These are phyloP conservation scores for Leptodactylus fallax DNA, from an alignment of 2,797 vertebrate genomes.

Conservation along the genomic window DNA sequence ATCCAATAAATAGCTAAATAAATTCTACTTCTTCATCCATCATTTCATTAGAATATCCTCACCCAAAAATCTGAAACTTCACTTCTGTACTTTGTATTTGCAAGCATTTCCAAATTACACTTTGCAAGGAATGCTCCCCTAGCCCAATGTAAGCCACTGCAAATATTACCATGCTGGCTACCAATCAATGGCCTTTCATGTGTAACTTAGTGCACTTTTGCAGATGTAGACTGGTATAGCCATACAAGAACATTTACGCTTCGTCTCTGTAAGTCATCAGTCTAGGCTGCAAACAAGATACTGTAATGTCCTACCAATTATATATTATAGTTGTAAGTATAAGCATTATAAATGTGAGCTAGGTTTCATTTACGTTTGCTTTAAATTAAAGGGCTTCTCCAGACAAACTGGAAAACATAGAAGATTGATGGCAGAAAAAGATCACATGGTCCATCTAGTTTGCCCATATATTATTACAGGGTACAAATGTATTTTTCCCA, in stretches of 20 bases:
- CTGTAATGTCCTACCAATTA: neutral
- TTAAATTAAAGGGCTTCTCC: too few species aligned
- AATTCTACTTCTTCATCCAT: conserved; percentile 17
- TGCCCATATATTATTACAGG: too few species aligned
- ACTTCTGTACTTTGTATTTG: conserved; percentile 12
- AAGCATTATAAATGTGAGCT: neutral
- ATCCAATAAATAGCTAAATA: neutral
- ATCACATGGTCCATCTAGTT: too few species aligned
- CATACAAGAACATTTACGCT: neutral
- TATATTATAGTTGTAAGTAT: neutral
- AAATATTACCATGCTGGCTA: conserved; percentile 32
- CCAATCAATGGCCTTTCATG: conserved; percentile 33
- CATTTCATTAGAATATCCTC: neutral
- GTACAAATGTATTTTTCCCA: too few species aligned
- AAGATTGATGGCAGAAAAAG: too few species aligned
- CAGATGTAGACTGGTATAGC: neutral
- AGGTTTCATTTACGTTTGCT: neutral
- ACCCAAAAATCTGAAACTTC: neutral
- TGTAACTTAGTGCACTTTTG: conserved; percentile 14
- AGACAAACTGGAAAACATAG: too few species aligned
- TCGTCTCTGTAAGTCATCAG: neutral
- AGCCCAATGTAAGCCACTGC: conserved; percentile 15
- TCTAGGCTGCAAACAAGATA: neutral
- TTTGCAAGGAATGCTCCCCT: conserved; percentile 19
- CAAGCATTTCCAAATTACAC: conserved; percentile 1